Evolutionary conservation across 2,888 invertebrate species (phyloP), one percentile per base, ranked within the genome.

Genomic region (Elmis aenea): DNA sequence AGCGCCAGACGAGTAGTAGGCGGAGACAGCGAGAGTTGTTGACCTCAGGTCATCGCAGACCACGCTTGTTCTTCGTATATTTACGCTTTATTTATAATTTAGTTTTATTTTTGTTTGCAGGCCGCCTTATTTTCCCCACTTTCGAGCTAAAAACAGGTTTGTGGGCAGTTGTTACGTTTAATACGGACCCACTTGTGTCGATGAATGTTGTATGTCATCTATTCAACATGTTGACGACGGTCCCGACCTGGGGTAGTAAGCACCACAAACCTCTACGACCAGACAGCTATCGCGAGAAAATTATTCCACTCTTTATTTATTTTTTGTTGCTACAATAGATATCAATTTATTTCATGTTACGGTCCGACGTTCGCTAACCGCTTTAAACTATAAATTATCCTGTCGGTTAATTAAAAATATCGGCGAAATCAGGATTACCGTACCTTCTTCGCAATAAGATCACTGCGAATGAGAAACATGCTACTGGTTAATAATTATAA

Each of bases 11-110:
- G 61, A 55, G 52, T 61, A 66, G 67, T 66, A 62, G 67, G 66
- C 62, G 67, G 66, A 63, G 63, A 65, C 62, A 61, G 59, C 59
- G 63, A 62, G 62, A 65, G 67, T 66, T 66, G 66, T 67, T 67
- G 67, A 67, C 67, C 67, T 64, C 62, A 63, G 67, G 65, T 66
- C 67, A 66, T 62, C 61, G 56, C 60, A 58, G 57, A 61, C 61
- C 61, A 59, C 59, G 58, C 62, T 62, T 53, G 54, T 58, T 57
- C 56, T 56, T 50, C 45, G 47, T 56, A 54, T 57, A 59, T 57
- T 55, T 53, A 58, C 54, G 53, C 55, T 59, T 61, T 51, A 52
- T 54, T 55, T 59, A 58, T 59, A 57, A 58, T 60, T 59, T 57
- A 48, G 50, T 57, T 56, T 54, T 55, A 56, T 54, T 57, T 55